Base-by-base conservation (phyloP, 92 coral and sea anemone genomes). In the Epizoanthus stellaris region DNA sequence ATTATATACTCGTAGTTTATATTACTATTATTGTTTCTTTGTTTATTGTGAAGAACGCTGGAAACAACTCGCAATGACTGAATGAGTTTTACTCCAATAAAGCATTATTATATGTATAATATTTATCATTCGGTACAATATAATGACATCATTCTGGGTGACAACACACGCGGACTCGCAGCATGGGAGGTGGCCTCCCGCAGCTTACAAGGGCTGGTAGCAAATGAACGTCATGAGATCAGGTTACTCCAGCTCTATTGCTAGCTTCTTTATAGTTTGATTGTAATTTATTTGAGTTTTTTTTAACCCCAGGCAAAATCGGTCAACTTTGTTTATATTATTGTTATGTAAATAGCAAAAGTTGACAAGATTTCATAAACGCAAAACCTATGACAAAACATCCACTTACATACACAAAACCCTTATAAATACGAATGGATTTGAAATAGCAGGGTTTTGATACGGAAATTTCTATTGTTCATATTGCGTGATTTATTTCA, bases 311-410 rank as follows among this genome's bases (percentile, higher is more conserved):
- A 6, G 60, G 65, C 65, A 75, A 56, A 75, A 56, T 15, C 13
- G 30, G 54, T 56, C 0, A 56, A 42, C 57, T 34, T 68, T 68
- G 45, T 5, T 47, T 75, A 17, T 53, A 36, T 12, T 17, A 59
- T 39, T 60, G 56, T 76, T 39, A 76, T 76, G 69, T 76, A 76
- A 76, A 59, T 60, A 10, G 20, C 69, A 39, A 40, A 23, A 76
- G 52, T 63, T 17, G n/a, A 75, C 53, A 20, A 23, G 43, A 75
- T 30, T 75, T 75, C 47, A 76, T 58, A 58, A 12, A 30, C 34
- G 62, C 56, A 59, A 76, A 76, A 49, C 58, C 58, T 38, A 49
- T 5, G 73, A 68, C 73, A 68, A 68, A 68, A 34, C 52, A 34
- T 11, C 20, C 49, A 68, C 73, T 60, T 76, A 57, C 16, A 54